Conservation (phyloP, 2,797 vertebrate species). For the Uromys caudimaculatus region DNA sequence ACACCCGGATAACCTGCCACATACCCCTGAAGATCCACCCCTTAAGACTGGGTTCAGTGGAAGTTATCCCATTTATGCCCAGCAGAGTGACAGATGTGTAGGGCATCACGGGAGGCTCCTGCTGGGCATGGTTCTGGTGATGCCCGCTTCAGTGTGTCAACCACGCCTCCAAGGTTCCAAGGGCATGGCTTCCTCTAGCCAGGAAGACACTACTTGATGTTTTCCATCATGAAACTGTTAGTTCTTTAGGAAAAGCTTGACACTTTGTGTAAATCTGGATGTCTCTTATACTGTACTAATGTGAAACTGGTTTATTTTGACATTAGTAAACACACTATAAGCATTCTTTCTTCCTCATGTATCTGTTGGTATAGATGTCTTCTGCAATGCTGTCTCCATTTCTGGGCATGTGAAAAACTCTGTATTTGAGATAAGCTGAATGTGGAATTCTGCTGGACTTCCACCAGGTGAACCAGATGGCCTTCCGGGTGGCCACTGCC, state of each 20-base stretch:
- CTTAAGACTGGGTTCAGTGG: neutral
- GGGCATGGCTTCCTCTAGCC: neutral
- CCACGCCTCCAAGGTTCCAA: neutral
- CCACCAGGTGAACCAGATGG: constrained; percentile 26
- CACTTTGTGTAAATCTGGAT: neutral
- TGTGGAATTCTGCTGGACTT: neutral
- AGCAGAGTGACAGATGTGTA: neutral
- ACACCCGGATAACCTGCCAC: neutral
- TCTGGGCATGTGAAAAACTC: rapidly evolving
- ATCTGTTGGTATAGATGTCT: neutral
- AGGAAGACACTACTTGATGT: neutral
- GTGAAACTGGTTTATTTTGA: neutral
- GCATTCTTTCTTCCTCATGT: neutral
- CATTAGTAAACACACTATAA: neutral
- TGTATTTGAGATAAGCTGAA: neutral
- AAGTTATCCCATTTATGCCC: no score
- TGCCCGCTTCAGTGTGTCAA: neutral
- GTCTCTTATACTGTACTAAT: neutral
- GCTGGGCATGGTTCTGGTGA: no score
- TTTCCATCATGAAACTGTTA: neutral
- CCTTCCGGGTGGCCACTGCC: neutral
- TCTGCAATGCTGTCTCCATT: rapidly evolving
- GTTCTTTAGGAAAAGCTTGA: neutral
- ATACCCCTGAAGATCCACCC: no score
- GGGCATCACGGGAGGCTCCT: neutral